A percentile compares a stretch with the other conserved stretches of the same genome.
Evolutionary conservation across 2,113 vertebrate genomes (phyloP).

Genomic region (Ptyas mucosa): DNA sequence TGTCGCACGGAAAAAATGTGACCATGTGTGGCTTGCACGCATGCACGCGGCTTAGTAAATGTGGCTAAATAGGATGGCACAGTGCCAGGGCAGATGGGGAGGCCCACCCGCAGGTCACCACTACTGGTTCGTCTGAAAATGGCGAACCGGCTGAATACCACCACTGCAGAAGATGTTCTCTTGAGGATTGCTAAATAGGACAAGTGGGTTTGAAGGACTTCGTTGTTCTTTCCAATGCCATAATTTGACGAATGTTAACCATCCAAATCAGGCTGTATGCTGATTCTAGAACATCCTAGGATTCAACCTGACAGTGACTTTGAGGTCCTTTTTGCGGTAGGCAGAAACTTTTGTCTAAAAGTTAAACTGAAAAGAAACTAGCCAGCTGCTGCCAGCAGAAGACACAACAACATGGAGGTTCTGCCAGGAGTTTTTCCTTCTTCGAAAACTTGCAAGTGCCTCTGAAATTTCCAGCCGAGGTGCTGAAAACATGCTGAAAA

Average conservation of each 20-base stretch:
- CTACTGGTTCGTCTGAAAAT: no score
- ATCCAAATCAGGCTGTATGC: background rate
- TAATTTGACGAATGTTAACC: background rate
- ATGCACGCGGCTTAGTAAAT: no score
- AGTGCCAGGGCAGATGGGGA: no score
- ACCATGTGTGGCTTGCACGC: no score
- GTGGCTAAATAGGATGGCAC: no score
- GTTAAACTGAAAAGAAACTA: background rate
- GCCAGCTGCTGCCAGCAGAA: background rate
- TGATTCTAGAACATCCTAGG: background rate
- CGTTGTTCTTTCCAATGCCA: background rate
- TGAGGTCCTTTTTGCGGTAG: background rate
- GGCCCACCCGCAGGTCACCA: no score
- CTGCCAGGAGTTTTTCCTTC: background rate
- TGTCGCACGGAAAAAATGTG: no score
- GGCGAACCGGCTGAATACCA: no score
- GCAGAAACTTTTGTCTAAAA: background rate
- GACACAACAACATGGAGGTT: background rate
- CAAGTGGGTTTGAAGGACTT: background rate
- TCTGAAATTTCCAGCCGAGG: background rate
- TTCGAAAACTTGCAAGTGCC: background rate
- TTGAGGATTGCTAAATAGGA: background rate
- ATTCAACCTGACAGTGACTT: background rate
- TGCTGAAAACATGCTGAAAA: slow-evolving; percentile 41
- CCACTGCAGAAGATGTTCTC: background rate